Evolutionary conservation across 2,888 invertebrate species (phyloP).

Genomic region (Erpobdella octoculata): DNA sequence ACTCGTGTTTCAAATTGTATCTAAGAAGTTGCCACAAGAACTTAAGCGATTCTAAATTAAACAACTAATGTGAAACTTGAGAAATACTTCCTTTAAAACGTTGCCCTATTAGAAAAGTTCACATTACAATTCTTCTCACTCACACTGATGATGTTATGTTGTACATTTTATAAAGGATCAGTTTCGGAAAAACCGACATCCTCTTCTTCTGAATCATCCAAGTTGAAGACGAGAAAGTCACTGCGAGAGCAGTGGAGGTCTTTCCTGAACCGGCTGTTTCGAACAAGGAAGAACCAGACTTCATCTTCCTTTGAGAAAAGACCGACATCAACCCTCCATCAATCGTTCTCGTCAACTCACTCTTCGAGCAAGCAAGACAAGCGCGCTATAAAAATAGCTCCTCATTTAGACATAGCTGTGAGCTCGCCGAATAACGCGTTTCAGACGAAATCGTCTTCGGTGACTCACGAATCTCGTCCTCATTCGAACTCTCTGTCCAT

Average conservation of each 20-base stretch:
- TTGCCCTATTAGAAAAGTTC: too few species aligned
- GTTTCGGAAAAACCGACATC: neutral
- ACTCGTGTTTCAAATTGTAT: too few species aligned
- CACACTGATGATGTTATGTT: too few species aligned
- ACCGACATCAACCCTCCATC: neutral
- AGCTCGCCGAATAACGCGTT: neutral
- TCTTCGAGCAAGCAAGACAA: neutral
- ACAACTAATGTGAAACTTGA: too few species aligned
- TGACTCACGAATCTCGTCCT: neutral
- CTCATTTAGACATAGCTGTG: neutral
- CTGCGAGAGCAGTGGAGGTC: neutral
- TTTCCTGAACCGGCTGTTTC: conserved; percentile 20
- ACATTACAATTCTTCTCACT: too few species aligned
- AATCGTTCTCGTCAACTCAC: neutral
- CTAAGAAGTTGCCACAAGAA: too few species aligned
- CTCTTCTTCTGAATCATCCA: neutral
- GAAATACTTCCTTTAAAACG: too few species aligned
- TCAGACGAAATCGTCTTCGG: neutral
- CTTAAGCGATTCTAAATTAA: too few species aligned
- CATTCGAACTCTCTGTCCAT: neutral
- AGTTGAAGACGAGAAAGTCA: neutral
- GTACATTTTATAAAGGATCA: too few species aligned
- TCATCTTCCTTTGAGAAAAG: conserved; percentile 1
- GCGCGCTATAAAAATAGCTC: neutral
- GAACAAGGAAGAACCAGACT: neutral